These are phyloP conservation scores for Pica pica DNA, from an alignment of 2,113 vertebrate species.

Conservation along the genomic window DNA sequence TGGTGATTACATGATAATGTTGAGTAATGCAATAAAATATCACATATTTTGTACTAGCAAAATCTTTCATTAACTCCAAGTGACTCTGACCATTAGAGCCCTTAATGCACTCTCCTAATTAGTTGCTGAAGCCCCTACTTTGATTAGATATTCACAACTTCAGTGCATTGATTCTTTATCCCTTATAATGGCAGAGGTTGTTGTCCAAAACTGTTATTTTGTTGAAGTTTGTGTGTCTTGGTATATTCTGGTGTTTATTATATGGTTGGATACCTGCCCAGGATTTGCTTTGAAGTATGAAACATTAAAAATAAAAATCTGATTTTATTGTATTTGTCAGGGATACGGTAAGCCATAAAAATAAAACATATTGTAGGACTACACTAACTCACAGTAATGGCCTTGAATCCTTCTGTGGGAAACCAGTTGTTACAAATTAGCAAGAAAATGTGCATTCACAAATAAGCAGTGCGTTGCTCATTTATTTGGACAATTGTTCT, in stretches of 20 bases:
- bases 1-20: not conserved
- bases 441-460: not conserved
- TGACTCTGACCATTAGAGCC: not conserved
- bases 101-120: not conserved
- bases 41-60: not conserved
- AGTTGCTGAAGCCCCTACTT: not conserved
- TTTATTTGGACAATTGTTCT: conserved; percentile 24
- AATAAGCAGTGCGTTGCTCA: not conserved
- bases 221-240: not conserved
- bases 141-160: not conserved
- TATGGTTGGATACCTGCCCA: not conserved
- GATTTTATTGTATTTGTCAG: not conserved
- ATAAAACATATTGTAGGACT: not conserved
- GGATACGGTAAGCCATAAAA: not conserved
- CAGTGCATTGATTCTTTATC: not conserved
- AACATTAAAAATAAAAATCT: not conserved
- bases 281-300: not conserved
- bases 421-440: conserved; percentile 27
- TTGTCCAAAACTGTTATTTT: not conserved
- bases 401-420: not conserved
- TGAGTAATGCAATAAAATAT: not conserved
- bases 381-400: conserved; percentile 21
- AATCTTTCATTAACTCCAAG: not conserved
- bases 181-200: not conserved
- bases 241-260: not conserved